Evolutionary conservation across 1,140 invertebrate genomes (phyloP), one percentile per base, ranked within the genome.

Genomic region (Steinernema feltiae): DNA sequence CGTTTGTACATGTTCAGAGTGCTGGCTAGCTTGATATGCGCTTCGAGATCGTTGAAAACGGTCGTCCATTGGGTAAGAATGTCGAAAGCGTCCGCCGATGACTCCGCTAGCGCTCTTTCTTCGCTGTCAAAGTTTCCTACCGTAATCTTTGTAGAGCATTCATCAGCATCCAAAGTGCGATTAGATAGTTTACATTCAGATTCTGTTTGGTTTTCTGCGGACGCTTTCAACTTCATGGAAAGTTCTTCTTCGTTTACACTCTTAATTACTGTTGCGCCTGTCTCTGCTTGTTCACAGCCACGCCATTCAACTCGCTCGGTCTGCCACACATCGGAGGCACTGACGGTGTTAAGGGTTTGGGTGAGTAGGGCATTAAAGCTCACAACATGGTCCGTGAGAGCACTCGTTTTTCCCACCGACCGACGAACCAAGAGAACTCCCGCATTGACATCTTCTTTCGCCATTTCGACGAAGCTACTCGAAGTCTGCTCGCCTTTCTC

Each of bases 41-140:
- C 76, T 41, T 83, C 81, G 27, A 82, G 46, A 71, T 83, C 82
- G 35, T 73, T 69, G 48, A 82, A 46, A 24, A 83, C 75, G 3
- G 82, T 82, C 29, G 73, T 74, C 82, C 82, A 83, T 32, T 73
- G 53, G 7, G 79, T 69, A 1, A 74, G 48, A 24, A 69, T 29
- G 1, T 53, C 73, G 1, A 70, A 30, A 21, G 48, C 73, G 27
- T 74, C 73, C 17, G 46, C 17, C 7, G 48, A 69, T 7, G 48
- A 18, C 41, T 74, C 73, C n/a, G 27, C 12, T 2, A 74, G 21
- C 7, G 15, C 24, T n/a, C n/a, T 35, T 0, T 18, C 30, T 2
- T 32, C 73, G 27, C 24, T 21, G 21, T 35, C 32, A 0, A 29
- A 17, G 17, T 53, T n/a, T 29, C 31, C 32, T 7, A 29, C 24